Conservation (phyloP, 2,797 vertebrate genomes). For the Mastacembelus armatus region DNA sequence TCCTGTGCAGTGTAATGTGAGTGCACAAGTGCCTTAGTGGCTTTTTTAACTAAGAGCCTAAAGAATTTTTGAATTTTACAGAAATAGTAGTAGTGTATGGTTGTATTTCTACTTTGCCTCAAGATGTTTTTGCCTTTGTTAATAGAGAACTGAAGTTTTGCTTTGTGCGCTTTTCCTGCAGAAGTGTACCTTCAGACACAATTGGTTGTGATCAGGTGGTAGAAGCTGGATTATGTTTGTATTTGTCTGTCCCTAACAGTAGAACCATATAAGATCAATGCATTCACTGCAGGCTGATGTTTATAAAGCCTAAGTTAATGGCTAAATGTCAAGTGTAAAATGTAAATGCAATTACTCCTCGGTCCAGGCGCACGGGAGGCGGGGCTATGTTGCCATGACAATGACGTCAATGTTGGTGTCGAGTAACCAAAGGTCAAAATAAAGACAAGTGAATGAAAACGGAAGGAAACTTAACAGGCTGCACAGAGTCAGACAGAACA, state of each 20-base stretch:
- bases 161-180: no score
- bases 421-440: conserved; percentile 87
- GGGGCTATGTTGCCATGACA: conserved; percentile 81
- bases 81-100: no score
- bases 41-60: no score
- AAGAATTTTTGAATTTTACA: no score
- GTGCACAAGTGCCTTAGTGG: no score
- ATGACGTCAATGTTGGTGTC: conserved; percentile 87
- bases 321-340: conserved; percentile 37
- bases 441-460: conserved; percentile 84
- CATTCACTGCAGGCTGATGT: neutral
- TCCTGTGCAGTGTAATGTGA: no score
- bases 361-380: conserved; percentile 59
- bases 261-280: neutral
- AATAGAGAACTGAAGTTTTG: no score
- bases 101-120: no score
- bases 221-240: neutral
- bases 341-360: conserved; percentile 52
- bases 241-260: neutral
- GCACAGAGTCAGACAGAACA: conserved; percentile 46
- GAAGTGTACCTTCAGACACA: no score
- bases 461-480: conserved; percentile 78
- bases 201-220: neutral
- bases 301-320: no score
- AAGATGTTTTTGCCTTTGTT: no score